Percentiles rank a stretch among this genome's conserved stretches.
Evolutionary conservation across 2,113 vertebrate species (phyloP).

Genomic region (Eurystomus gularis): DNA sequence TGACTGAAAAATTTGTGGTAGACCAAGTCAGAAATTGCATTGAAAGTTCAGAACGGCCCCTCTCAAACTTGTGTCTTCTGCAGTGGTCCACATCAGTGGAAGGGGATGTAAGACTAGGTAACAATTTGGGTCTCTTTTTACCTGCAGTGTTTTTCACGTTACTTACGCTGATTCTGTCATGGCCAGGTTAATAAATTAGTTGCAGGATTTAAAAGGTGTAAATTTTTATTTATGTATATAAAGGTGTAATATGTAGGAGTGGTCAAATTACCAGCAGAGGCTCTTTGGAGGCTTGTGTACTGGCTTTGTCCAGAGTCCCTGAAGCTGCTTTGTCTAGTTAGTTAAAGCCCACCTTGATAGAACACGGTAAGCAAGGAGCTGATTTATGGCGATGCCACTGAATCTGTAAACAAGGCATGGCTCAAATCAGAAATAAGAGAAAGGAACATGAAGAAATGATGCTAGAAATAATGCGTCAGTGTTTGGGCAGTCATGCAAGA

Average conservation of each 20-base stretch:
- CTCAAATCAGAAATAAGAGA: neutral
- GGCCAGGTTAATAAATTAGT: neutral
- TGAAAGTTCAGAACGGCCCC: neutral
- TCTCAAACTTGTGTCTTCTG: neutral
- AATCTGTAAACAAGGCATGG: neutral
- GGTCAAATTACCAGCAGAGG: neutral
- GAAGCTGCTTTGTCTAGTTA: neutral
- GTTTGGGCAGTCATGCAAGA: neutral
- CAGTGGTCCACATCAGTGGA: neutral
- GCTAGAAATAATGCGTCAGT: accelerated
- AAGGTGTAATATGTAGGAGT: neutral
- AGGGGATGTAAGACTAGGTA: neutral
- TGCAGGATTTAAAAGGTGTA: neutral
- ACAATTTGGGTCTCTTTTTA: neutral
- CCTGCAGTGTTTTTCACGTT: neutral
- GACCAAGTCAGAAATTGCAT: neutral
- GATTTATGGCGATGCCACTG: neutral
- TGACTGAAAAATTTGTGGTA: neutral
- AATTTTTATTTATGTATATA: no score
- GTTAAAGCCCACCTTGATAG: neutral
- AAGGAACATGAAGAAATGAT: accelerated
- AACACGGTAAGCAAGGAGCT: neutral
- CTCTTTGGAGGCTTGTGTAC: neutral
- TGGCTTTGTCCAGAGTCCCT: neutral
- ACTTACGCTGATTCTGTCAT: neutral